These are phyloP conservation scores for Athalia circularis DNA, from an alignment of 2,888 invertebrate species.

Conservation along the genomic window DNA sequence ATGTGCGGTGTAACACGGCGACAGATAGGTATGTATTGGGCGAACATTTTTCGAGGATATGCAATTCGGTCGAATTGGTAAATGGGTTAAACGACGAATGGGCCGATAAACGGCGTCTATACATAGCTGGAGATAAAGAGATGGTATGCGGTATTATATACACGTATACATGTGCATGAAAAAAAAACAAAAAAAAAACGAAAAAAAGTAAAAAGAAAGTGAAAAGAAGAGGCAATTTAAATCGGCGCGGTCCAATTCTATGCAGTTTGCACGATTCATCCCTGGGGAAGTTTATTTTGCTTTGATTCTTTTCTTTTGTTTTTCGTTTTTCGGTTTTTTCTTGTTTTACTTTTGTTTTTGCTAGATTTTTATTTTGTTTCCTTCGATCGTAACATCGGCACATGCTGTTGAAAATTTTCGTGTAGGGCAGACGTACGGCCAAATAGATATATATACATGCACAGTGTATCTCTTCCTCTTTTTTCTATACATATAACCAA, in stretches of 20 bases:
- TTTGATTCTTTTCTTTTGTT: background rate
- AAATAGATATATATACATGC: background rate
- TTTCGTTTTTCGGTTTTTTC: background rate
- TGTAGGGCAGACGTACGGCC: too few relatives aligned
- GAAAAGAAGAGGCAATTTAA: conserved; percentile 61
- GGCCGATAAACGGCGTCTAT: conserved; percentile 36
- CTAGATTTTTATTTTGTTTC: background rate
- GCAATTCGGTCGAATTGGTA: conserved; percentile 53
- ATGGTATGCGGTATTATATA: background rate
- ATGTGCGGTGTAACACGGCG: too few relatives aligned
- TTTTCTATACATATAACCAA: background rate
- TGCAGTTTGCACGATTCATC: conserved; percentile 50
- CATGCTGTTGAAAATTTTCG: too few relatives aligned
- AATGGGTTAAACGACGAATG: conserved; percentile 61
- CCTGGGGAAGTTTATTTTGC: background rate
- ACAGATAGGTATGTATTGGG: background rate
- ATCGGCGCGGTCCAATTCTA: conserved; percentile 59
- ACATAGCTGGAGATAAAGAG: background rate
- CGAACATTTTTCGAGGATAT: conserved; percentile 40
- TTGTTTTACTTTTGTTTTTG: background rate
- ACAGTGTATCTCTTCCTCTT: background rate
- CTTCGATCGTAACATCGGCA: too few relatives aligned
- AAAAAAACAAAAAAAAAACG: too few relatives aligned
- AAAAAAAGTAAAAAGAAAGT: background rate
- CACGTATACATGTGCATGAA: background rate